Percentiles rank a stretch among this genome's conserved stretches.
Evolutionary conservation across 1,140 invertebrate genomes (phyloP).

Genomic region (Trichomalopsis sarcophagae): DNA sequence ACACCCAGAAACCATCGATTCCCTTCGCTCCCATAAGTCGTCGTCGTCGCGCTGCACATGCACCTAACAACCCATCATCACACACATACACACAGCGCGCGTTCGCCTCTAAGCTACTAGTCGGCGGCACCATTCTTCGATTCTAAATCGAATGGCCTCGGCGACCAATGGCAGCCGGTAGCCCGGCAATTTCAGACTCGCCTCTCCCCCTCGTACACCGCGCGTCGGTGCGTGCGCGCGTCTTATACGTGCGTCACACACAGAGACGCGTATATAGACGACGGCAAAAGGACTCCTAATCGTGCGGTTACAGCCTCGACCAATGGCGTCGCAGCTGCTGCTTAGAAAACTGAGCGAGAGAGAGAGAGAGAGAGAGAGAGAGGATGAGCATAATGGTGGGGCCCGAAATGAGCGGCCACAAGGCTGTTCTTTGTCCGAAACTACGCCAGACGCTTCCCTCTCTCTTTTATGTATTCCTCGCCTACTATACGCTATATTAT

Average conservation of each 20-base stretch:
- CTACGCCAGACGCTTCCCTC: constrained; percentile 53
- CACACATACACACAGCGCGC: background rate
- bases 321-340: constrained; percentile 65
- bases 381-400: constrained; percentile 58
- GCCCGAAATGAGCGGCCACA: constrained; percentile 59
- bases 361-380: constrained; percentile 53
- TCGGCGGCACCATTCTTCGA: constrained; percentile 66
- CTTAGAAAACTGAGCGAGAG: constrained; percentile 48
- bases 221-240: constrained; percentile 41
- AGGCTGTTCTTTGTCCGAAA: constrained; percentile 72
- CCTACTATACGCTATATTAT: no score
- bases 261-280: no score
- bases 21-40: background rate
- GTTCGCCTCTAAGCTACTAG: constrained; percentile 43
- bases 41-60: background rate
- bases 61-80: background rate
- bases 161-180: constrained; percentile 57
- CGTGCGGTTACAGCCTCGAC: constrained; percentile 57
- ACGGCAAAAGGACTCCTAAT: constrained; percentile 16
- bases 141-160: constrained; percentile 69
- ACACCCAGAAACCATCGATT: constrained; percentile 17
- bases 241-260: constrained; percentile 18
- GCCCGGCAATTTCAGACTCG: constrained; percentile 55
- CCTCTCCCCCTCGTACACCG: background rate
- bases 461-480: background rate